Evolutionary conservation across 1,140 invertebrate species (phyloP), one percentile per base, ranked within the genome.

Genomic region (Solen grandis): DNA sequence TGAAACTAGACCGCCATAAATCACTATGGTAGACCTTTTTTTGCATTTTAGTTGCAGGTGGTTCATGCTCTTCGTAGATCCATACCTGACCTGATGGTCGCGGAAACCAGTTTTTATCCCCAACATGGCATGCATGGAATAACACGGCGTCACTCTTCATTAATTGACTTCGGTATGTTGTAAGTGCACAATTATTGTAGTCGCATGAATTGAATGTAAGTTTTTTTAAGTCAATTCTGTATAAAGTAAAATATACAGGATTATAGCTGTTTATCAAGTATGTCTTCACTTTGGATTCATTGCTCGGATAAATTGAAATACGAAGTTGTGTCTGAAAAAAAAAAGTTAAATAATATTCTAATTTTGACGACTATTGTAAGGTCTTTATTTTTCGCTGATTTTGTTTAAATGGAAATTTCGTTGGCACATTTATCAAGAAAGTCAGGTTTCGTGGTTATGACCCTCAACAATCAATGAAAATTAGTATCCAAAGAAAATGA

Each of bases 1-100:
- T n/a, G n/a, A n/a, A n/a, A n/a, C n/a, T n/a, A n/a, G 36, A 46
- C 3, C n/a, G 27, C 70, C 70, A 74, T 13, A 46, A 19, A 2
- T 10, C 35, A 2, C 54, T 22, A 62, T 74, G 55, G 50, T 38
- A 62, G 22, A 60, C 57, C 25, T 74, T 60, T n/a, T n/a, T n/a
- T n/a, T n/a, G n/a, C n/a, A n/a, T n/a, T n/a, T n/a, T n/a, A 1
- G 57, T 41, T 10, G 29, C 31, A 14, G 70, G 70, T 5, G 25
- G 59, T 38, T 74, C 70, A 22, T 74, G 38, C 10, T 59, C 70
- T 19, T 36, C 70, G 55, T 52, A 74, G 4, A 74, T 74, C 70
- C 70, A 74, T 16, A 74, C 31, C 33, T 74, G 70, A 3, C 70
- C 70, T 29, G 35, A 5, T 52, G 70, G 70, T 16, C 70, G 33